These are phyloP conservation scores for Gnathonemus longibarbis DNA, from an alignment of 2,113 vertebrate genomes.

Conservation along the genomic window DNA sequence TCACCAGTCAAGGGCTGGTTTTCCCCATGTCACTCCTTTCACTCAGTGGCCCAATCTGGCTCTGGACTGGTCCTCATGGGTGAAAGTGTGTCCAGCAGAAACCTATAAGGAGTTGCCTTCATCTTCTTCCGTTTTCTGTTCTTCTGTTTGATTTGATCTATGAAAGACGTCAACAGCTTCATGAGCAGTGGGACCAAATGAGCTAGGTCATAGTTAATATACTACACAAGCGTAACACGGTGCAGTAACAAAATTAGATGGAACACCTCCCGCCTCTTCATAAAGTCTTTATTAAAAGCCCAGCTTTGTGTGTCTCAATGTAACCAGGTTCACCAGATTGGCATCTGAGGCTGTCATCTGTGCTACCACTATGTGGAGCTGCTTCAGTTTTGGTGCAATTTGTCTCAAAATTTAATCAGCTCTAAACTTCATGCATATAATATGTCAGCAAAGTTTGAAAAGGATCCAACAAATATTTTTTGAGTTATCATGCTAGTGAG, in stretches of 20 bases:
- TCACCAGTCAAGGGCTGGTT: neutral
- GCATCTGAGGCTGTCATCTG: neutral
- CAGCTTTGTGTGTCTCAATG: neutral
- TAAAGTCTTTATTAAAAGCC: neutral
- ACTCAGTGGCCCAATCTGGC: neutral
- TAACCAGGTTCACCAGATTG: neutral
- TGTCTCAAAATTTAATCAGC: neutral
- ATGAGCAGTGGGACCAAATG: neutral
- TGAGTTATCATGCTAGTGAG: neutral
- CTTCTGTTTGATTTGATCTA: slow-evolving; percentile 6
- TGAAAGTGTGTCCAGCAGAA: neutral
- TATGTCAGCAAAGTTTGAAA: neutral
- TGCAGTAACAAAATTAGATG: neutral
- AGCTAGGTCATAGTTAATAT: neutral
- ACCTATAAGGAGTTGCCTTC: neutral
- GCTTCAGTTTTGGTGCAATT: neutral
- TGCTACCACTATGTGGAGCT: neutral
- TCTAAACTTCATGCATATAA: neutral
- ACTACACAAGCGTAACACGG: neutral
- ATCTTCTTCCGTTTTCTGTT: neutral
- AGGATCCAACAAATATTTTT: neutral
- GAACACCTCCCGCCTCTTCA: neutral
- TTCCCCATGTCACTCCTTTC: neutral
- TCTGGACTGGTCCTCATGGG: neutral
- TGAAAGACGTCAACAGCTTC: neutral